These are phyloP conservation scores for Bettongia penicillata DNA, from an alignment of 2,113 vertebrate genomes.

Conservation along the genomic window DNA sequence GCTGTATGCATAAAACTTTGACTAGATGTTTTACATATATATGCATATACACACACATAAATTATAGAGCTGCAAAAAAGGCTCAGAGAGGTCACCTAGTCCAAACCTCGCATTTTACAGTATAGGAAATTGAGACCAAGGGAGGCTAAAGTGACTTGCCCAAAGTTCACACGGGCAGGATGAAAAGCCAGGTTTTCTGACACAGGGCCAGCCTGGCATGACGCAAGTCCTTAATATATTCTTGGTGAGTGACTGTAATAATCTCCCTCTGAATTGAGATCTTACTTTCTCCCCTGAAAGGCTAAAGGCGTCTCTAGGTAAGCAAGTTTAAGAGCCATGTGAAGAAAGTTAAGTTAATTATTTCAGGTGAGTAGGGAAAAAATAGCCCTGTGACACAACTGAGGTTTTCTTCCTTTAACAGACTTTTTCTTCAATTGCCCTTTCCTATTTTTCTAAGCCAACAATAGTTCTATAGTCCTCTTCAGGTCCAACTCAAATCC, in stretches of 20 bases:
- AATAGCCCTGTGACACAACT: not conserved
- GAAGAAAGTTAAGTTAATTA: not conserved
- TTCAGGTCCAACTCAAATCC: not conserved
- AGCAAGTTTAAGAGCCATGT: not conserved
- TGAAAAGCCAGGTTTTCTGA: not conserved
- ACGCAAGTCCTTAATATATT: not conserved
- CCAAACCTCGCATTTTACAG: not conserved
- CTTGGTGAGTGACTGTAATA: not conserved
- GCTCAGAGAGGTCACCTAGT: not conserved
- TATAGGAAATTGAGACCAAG: not conserved
- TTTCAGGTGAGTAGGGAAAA: not conserved
- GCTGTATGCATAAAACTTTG: not conserved
- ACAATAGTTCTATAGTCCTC: not conserved
- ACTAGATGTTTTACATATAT: not conserved
- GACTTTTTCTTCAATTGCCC: not conserved
- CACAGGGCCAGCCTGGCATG: not conserved
- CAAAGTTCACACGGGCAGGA: not conserved
- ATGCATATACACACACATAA: no score
- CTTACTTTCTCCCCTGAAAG: not conserved
- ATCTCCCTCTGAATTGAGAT: not conserved
- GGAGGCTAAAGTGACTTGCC: not conserved
- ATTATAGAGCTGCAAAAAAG: not conserved
- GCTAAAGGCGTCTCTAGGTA: not conserved
- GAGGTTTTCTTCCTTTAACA: not conserved
- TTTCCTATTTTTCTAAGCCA: not conserved